Percentiles rank a stretch among this genome's conserved stretches.
Evolutionary conservation across 2,113 vertebrate genomes (phyloP).

Genomic region (Corynorhinus townsendii): DNA sequence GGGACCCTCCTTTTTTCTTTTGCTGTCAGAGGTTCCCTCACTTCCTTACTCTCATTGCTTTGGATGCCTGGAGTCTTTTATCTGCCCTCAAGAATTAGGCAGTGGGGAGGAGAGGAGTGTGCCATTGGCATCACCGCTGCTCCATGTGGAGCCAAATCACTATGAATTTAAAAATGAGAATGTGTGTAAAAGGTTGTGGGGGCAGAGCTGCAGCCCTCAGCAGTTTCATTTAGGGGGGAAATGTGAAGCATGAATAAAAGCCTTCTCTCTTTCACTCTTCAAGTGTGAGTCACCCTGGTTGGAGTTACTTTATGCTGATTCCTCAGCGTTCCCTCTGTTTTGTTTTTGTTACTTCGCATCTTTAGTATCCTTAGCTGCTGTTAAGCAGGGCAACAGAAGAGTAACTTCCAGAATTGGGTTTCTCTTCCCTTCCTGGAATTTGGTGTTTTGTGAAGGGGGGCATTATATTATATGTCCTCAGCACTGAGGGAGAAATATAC

Average conservation of each 20-base stretch:
- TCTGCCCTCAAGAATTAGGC: neutral
- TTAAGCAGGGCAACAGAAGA: neutral
- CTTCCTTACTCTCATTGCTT: constrained; percentile 32
- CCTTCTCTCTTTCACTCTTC: neutral
- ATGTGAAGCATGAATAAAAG: neutral
- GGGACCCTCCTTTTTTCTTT: constrained; percentile 3
- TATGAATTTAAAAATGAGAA: constrained; percentile 29
- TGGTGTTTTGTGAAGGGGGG: neutral
- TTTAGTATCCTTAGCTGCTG: neutral
- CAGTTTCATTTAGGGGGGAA: neutral
- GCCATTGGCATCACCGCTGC: neutral
- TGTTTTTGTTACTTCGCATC: neutral
- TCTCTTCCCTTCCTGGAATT: neutral
- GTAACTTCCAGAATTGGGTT: neutral
- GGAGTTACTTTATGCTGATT: neutral
- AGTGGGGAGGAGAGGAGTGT: neutral
- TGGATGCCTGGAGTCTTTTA: constrained; percentile 42
- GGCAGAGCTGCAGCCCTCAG: neutral
- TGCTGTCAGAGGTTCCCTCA: constrained; percentile 14
- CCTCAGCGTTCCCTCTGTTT: neutral
- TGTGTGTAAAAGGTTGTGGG: neutral
- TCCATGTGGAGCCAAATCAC: neutral
- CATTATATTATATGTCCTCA: neutral
- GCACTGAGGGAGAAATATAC: neutral
- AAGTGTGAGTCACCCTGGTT: neutral